These are phyloP conservation scores for Crocallis elinguaria DNA, from an alignment of 2,888 invertebrate genomes.

Conservation along the genomic window DNA sequence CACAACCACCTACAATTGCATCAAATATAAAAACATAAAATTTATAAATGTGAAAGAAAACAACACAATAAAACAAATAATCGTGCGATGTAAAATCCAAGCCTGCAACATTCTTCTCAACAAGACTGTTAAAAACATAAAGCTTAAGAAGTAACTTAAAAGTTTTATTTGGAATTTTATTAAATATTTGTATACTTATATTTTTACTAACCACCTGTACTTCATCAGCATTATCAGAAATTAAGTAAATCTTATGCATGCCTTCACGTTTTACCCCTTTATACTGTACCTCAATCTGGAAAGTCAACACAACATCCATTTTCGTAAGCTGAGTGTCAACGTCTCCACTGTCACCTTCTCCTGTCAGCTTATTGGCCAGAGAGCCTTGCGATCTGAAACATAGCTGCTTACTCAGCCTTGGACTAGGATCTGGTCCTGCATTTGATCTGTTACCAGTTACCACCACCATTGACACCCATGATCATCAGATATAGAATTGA, in stretches of 20 bases:
- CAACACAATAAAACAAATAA: neutral
- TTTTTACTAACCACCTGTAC: too few relatives aligned
- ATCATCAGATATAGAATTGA: neutral
- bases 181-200: too few relatives aligned
- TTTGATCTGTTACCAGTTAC: slow-evolving; percentile 71
- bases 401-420: slow-evolving; percentile 86
- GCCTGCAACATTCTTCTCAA: too few relatives aligned
- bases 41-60: neutral
- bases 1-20: slow-evolving; percentile 93
- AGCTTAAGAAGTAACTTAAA: too few relatives aligned
- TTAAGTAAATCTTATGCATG: neutral
- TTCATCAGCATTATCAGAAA: too few relatives aligned
- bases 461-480: slow-evolving; percentile 50
- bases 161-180: too few relatives aligned
- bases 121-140: too few relatives aligned
- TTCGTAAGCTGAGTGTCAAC: slow-evolving; percentile 98
- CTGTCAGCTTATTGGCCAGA: slow-evolving; percentile 95
- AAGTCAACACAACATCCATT: slow-evolving; percentile 98
- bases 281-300: slow-evolving; percentile 94
- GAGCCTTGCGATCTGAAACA: slow-evolving; percentile 95
- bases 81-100: too few relatives aligned
- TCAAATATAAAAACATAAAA: slow-evolving; percentile 11
- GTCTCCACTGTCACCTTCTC: slow-evolving; percentile 97
- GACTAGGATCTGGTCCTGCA: slow-evolving; percentile 83
- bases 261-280: neutral